Evolutionary conservation across 2,113 vertebrate genomes (phyloP), one percentile per base, ranked within the genome.

Genomic region (Felis chaus): DNA sequence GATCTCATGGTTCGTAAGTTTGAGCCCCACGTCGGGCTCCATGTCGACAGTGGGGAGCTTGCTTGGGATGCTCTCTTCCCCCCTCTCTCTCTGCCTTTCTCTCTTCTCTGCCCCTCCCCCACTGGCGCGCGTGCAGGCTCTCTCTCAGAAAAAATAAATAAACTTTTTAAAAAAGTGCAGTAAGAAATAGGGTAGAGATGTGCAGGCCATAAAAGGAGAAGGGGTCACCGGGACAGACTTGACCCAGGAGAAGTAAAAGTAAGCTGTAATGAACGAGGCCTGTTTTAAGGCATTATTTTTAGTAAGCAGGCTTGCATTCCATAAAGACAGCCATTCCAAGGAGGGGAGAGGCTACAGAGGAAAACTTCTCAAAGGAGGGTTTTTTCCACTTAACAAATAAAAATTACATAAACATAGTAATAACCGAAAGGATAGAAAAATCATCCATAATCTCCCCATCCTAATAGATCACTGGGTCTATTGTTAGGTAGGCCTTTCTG

Each of bases 401-500:
- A 95, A 96, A 91, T 85, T 80, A 73, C 69, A 36, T 80, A 87
- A 96, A 94, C 68, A 95, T 76, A 48, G 89, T 92, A 94, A 92
- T 84, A 88, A 93, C 63, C 1, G 1, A 78, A 96, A 87, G 80
- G 73, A 36, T 63, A 82, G 96, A 89, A 95, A 95, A 97, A 69
- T 93, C 76, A 90, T 80, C 92, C 65, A 3, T 84, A 96, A 95
- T 92, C 80, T 94, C 69, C 55, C 65, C 50, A 69, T 84, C 79
- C 68, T 93, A 87, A 94, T 90, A 90, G 87, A 93, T 96, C 45
- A 25, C 45, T 41, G 55, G 61, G 96, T 98, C 92, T 68, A 74
- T 85, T 94, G 89, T 91, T 81, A 39, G 15, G 7, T 89, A 50
- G 27, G 79, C 69, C 78, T 83, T 95, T 76, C 83, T 92, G 74